These are phyloP conservation scores for Natrix natrix DNA, from an alignment of 2,797 vertebrate genomes.

Conservation along the genomic window DNA sequence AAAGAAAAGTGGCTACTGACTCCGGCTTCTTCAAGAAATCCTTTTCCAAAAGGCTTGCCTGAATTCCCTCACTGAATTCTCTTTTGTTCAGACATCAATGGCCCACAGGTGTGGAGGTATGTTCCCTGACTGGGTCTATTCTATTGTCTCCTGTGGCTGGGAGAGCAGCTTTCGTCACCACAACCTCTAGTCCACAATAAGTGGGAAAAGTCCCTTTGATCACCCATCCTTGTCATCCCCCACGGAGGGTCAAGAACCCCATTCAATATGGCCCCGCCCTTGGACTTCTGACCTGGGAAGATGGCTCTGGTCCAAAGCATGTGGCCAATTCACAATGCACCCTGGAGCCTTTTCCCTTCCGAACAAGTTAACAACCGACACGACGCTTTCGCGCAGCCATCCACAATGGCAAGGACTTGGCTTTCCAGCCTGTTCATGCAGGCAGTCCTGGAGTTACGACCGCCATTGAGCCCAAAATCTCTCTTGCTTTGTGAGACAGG, in stretches of 20 bases:
- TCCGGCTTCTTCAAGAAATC: neutral
- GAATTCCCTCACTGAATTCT: neutral
- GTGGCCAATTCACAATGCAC: neutral
- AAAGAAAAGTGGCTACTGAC: neutral
- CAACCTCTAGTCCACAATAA: neutral
- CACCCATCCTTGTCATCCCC: neutral
- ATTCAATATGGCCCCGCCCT: neutral
- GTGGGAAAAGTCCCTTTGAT: neutral
- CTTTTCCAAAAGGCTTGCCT: neutral
- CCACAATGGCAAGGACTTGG: neutral
- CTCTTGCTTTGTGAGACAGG: too few species aligned
- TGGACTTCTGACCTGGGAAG: neutral
- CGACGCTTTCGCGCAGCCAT: neutral
- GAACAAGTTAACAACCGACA: neutral
- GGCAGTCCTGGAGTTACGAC: too few species aligned
- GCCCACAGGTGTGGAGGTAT: neutral
- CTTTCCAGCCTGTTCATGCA: neutral
- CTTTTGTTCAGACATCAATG: neutral
- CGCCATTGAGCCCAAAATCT: too few species aligned
- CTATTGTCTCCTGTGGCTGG: neutral
- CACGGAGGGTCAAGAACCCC: neutral
- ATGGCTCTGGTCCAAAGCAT: fast-evolving
- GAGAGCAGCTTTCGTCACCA: neutral
- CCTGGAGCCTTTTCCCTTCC: neutral
- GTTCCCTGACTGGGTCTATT: neutral